Conservation (phyloP, 2,113 vertebrate genomes). For the Microtus richardsoni region DNA sequence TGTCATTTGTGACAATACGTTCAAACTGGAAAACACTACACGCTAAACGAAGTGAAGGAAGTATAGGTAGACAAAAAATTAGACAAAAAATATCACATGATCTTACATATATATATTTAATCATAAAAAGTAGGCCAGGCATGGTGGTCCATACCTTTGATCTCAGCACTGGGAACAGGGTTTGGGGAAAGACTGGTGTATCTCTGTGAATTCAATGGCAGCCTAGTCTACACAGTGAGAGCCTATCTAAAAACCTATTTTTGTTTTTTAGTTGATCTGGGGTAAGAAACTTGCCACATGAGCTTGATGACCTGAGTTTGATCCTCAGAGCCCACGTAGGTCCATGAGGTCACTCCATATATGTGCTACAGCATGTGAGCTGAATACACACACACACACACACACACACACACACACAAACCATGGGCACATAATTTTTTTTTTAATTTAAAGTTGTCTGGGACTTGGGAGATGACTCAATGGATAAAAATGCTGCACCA, state of each 20-base stretch:
- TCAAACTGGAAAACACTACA: background rate
- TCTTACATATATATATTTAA: background rate
- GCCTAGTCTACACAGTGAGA: background rate
- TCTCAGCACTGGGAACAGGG: background rate
- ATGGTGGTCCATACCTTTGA: background rate
- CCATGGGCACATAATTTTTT: too few relatives aligned
- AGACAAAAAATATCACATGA: background rate
- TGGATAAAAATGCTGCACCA: background rate
- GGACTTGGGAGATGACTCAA: background rate
- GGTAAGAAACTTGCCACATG: background rate
- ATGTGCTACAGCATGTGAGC: background rate
- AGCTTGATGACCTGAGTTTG: background rate
- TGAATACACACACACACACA: background rate
- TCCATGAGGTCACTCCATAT: background rate
- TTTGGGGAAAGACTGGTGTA: background rate
- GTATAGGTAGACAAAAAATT: background rate
- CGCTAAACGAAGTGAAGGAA: background rate
- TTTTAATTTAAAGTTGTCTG: background rate
- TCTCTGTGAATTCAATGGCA: background rate
- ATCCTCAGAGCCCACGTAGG: background rate
- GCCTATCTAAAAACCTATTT: background rate
- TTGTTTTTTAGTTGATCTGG: background rate
- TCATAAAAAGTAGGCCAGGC: background rate
- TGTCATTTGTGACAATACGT: background rate
- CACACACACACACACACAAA: background rate